Evolutionary conservation across 2,797 vertebrate species (phyloP).

Genomic region (Cottoperca gobio): DNA sequence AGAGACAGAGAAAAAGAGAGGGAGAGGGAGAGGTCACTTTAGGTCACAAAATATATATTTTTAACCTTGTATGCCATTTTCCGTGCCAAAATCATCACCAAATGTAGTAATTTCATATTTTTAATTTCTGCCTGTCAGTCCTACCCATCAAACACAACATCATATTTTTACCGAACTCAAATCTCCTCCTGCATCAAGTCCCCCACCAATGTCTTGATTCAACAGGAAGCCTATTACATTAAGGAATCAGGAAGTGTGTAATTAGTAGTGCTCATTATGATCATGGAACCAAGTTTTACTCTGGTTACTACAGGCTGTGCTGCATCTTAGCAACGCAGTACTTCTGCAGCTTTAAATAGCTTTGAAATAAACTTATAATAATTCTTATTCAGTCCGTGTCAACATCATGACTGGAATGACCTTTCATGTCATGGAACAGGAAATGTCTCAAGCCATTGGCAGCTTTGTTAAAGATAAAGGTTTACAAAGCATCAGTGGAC

Average conservation of each 20-base stretch:
- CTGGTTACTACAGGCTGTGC: neutral
- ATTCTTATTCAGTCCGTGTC: neutral
- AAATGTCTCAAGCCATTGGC: neutral
- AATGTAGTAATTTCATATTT: conserved; percentile 1
- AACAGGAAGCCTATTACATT: conserved; percentile 61
- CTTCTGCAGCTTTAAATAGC: neutral
- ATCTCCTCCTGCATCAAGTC: conserved; percentile 48
- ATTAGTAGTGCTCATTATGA: conserved; percentile 40
- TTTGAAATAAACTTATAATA: conserved; percentile 5
- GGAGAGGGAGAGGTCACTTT: conserved; percentile 10
- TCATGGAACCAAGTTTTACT: conserved; percentile 35
- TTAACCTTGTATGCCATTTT: neutral
- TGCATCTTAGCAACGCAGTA: neutral
- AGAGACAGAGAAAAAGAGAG: conserved; percentile 40
- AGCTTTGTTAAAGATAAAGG: neutral
- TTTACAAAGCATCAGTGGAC: neutral
- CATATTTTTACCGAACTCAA: conserved; percentile 11
- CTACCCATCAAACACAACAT: conserved; percentile 15
- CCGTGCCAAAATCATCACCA: neutral
- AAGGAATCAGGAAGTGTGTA: conserved; percentile 57
- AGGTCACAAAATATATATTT: neutral
- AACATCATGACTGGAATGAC: neutral
- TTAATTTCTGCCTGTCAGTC: neutral
- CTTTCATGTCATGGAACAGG: neutral
- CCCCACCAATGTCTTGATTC: conserved; percentile 49